Base-by-base conservation (phyloP, 2,113 vertebrate species). In the Plotosus lineatus region DNA sequence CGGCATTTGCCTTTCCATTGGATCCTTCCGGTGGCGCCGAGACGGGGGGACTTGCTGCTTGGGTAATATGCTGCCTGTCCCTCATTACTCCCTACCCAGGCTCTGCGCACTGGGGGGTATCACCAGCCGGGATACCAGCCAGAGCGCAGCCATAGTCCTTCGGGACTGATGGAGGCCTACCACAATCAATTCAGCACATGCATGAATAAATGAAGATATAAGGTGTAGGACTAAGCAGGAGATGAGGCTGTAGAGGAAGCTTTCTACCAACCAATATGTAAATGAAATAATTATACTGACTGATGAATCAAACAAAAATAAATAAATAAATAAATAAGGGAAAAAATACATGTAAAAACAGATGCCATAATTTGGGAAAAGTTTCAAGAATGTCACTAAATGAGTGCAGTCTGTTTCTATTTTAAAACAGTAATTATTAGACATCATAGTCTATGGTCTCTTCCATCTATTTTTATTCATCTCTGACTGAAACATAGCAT, bases 161-260 rank as follows among this genome's bases (percentile, higher is more conserved):
- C n/a, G n/a, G n/a, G n/a, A n/a, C n/a, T n/a, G n/a, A n/a, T n/a
- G n/a, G n/a, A n/a, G n/a, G n/a, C n/a, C n/a, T n/a, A n/a, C n/a
- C n/a, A n/a, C n/a, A n/a, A n/a, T n/a, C n/a, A n/a, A n/a, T n/a
- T n/a, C n/a, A n/a, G n/a, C n/a, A n/a, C n/a, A n/a, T n/a, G n/a
- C n/a, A n/a, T n/a, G n/a, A n/a, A n/a, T n/a, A n/a, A n/a, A n/a
- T n/a, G 23, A 55, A 21, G 19, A 4, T 26, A 72, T 48, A 74
- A 85, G 77, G 75, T 77, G 61, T 69, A 75, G 75, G 75, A 75
- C 72, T 69, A 46, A 23, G 28, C 38, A 65, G 63, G 58, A 82
- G 79, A 85, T 82, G 68, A 75, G 75, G 38, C 79, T 84, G 66
- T 73, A 69, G 58, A 68, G 58, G 79, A 73, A 82, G 79, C 46